Evolutionary conservation across 2,797 vertebrate genomes (phyloP), one percentile per base, ranked within the genome.

Genomic region (Melanotaenia nigrans): DNA sequence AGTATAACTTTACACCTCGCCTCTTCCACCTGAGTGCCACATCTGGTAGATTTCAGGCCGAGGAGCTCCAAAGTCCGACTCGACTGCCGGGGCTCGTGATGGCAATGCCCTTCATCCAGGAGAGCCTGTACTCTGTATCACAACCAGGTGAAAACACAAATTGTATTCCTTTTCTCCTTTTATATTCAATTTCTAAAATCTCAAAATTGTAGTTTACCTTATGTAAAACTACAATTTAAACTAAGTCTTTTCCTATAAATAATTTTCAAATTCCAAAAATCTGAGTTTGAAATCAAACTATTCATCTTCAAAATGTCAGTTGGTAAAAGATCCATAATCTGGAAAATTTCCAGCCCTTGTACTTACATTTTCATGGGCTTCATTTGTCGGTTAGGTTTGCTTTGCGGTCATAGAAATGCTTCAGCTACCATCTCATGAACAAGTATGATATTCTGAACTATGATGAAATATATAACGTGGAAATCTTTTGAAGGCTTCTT

Each of bases 1-100:
- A 95, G 68, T 95, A 94, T 42, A 94, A 91, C 83, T 95, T 95
- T 85, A 95, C 94, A 0, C 94, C 94, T 25, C 94, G 94, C 18
- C 93, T 96, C 66, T 95, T 94, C 85, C 88, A 94, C 61, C 80
- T 95, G 85, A 93, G 89, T 1, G 86, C 83, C 68, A 77, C 89
- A 16, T 92, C 91, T 0, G 94, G 94, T 24, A 84, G 62, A 1
- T 94, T 96, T 68, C 77, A 77, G 22, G 92, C 85, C 0, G 70
- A 85, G 51, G 95, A 96, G 86, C 84, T 94, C 18, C 81, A 83
- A 45, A 91, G 91, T 74, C 87, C 89, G 0, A 63, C 87, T 5
- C 83, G 89, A 1, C 64, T 93, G 73, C 85, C 91, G 0, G 94
- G 93, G 2, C 64, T 92, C 0, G 77, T 94, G 45, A 91, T 82